Conservation (phyloP, 2,888 invertebrate genomes). For the Onchidella celtica region DNA sequence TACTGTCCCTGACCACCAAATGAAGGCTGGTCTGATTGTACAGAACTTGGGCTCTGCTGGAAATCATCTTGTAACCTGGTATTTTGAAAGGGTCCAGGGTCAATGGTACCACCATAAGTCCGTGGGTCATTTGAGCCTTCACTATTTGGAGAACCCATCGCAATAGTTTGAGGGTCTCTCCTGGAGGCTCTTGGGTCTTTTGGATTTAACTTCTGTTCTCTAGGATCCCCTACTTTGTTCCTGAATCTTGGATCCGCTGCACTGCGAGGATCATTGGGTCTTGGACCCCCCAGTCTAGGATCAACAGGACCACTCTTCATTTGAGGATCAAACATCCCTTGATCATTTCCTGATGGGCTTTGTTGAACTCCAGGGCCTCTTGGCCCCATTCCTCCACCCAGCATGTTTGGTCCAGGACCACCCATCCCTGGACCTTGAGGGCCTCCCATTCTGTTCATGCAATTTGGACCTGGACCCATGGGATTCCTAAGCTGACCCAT, state of each 20-base stretch:
- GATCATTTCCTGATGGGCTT: background rate
- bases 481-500: constrained; percentile 10
- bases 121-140: background rate
- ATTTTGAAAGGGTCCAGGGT: background rate
- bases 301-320: background rate
- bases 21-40: background rate
- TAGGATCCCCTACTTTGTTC: constrained; percentile 22
- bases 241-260: constrained; percentile 36
- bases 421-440: background rate
- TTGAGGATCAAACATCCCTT: constrained; percentile 35
- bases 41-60: background rate
- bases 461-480: constrained; percentile 12
- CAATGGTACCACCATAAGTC: background rate
- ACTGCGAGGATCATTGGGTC: constrained; percentile 10
- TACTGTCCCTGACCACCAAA: constrained; percentile 11
- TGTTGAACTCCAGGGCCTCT: constrained; percentile 21
- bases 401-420: constrained; percentile 6
- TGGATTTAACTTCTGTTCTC: constrained; percentile 16
- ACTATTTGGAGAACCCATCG: background rate
- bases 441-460: constrained; percentile 24
- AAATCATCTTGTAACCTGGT: background rate
- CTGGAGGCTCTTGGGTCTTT: background rate
- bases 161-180: background rate
- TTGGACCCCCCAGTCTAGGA: constrained; percentile 1
- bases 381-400: background rate